A percentile compares a stretch with the other conserved stretches of the same genome.
Evolutionary conservation across 53 echinoderm and acorn worm species (phyloP).

Genomic region (Apostichopus leukothele): DNA sequence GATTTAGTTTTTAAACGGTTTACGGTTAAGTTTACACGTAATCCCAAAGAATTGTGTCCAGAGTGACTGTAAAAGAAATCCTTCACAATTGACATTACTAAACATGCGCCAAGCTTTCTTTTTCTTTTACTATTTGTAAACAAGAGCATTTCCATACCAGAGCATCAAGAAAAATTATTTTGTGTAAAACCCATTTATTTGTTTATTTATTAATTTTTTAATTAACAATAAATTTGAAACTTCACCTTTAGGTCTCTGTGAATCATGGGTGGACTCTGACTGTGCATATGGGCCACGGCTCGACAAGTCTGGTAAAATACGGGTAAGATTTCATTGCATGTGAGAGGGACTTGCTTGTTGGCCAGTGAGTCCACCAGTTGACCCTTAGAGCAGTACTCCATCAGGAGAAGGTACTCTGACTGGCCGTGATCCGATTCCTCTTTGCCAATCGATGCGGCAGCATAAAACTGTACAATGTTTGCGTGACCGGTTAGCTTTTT

Average conservation of each 20-base stretch:
- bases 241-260: constrained; percentile 94
- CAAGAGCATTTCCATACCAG: no score
- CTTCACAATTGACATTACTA: no score
- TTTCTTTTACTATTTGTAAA: no score
- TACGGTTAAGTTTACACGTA: no score
- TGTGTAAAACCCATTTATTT: background rate
- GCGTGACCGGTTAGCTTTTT: constrained; percentile 96
- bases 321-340: constrained; percentile 88
- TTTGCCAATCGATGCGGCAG: constrained; percentile 88
- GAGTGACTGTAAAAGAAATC: no score
- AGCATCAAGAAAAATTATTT: no score
- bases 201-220: background rate
- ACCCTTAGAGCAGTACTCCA: constrained; percentile 89
- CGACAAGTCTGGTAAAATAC: constrained; percentile 87
- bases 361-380: constrained; percentile 76
- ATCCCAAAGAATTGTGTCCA: no score
- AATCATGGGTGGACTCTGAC: constrained; percentile 84
- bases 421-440: constrained; percentile 91
- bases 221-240: background rate
- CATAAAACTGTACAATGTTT: constrained; percentile 87
- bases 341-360: constrained; percentile 53
- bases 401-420: constrained; percentile 87
- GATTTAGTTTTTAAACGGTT: no score
- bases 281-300: constrained; percentile 92
- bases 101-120: no score